Percentiles rank a stretch among this genome's conserved stretches.
phyloP scores from a whole-genome alignment of 2,888 invertebrate species.

The Ashinkailepas kermadecensis region DNA sequence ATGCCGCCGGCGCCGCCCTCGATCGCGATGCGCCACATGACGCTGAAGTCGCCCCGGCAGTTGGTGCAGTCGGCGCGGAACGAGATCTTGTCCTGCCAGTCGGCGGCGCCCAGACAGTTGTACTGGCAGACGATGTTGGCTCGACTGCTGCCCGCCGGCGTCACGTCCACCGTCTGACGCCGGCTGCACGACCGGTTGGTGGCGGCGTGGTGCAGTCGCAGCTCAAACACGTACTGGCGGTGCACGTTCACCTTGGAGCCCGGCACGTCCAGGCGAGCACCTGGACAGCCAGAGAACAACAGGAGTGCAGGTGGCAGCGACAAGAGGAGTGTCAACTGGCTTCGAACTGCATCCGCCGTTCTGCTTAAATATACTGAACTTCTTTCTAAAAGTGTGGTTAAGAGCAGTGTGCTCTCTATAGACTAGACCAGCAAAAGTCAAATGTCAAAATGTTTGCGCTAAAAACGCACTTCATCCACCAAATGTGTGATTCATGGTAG shows the following conservation, averaged over 20 bases:
- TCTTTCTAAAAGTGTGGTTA: no score
- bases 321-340: no score
- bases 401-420: no score
- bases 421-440: no score
- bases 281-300: no score
- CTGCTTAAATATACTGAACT: no score
- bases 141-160: neutral
- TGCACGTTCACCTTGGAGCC: neutral
- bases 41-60: neutral
- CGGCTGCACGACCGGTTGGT: neutral
- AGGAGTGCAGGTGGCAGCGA: no score
- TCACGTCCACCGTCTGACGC: neutral
- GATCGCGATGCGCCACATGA: neutral
- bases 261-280: neutral
- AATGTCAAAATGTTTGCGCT: no score
- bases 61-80: neutral
- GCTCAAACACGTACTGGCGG: neutral
- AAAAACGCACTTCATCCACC: no score
- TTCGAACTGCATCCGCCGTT: no score
- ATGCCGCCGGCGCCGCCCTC: neutral
- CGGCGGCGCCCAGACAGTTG: neutral
- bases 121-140: neutral
- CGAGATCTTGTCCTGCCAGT: constrained; percentile 6
- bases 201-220: neutral
- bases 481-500: no score